Base-by-base conservation (phyloP, 2,888 invertebrate species). In the Vanessa cardui region DNA sequence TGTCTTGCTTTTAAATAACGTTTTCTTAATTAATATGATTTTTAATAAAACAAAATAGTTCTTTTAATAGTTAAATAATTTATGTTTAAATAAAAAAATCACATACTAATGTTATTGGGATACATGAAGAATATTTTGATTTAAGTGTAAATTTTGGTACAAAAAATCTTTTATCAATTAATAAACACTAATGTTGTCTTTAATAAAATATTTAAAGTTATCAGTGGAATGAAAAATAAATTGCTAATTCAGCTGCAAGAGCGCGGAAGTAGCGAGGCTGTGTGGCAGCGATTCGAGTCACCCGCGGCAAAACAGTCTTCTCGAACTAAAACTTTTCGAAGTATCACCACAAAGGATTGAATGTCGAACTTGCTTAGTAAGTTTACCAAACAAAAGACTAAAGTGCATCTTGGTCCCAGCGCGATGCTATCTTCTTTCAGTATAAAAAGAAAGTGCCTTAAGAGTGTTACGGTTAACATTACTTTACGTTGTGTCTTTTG, bases 261-360 rank as follows among this genome's bases (percentile, higher is more conserved):
- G 56, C 69, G 72, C 72, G 71, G 69, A 72, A 62, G 58, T 26
- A 46, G 39, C 58, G 58, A 59, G 26, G 62, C 66, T 52, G 71
- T 63, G 49, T 33, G 33, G 47, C 64, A 56, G 33, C 63, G 52
- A 54, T 20, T 31, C 31, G 39, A 61, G 58, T 50, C 64, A 63
- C 74, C 62, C 54, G 50, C 67, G 70, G 68, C 68, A 68, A 64
- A 68, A 70, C 64, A 66, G 69, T 66, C 68, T 73, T 70, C 62
- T 68, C 70, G 58, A 71, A 77, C 74, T 76, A 71, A 76, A 88
- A 89, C 83, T 88, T 88, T 84, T 79, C 77, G 81, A 83, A 88
- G 87, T 84, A 84, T 83, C 81, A 86, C 87, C 87, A 86, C 89
- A 89, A 89, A 89, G 89, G 84, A 89, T 86, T 86, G 87, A 84